Evolutionary conservation across 2,888 invertebrate genomes (phyloP).

Genomic region (Meghimatium bilineatum): DNA sequence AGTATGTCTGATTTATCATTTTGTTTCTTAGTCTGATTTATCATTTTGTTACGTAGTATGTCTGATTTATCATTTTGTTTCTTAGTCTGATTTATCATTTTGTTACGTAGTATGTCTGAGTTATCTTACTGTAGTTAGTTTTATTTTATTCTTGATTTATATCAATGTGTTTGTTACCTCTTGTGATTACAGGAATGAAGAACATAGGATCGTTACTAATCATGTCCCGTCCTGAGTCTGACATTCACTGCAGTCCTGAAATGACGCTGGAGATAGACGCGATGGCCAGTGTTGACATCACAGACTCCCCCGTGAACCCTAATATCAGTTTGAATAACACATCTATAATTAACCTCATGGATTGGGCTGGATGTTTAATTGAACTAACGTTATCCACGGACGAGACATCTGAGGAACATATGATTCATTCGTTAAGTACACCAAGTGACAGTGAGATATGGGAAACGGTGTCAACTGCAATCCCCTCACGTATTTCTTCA

Average conservation of each 20-base stretch:
- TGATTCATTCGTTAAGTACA: not conserved
- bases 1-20: no score
- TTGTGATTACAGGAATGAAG: slow-evolving; percentile 30
- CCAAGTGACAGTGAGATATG: not conserved
- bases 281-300: not conserved
- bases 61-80: no score
- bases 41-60: no score
- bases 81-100: no score
- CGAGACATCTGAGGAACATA: not conserved
- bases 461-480: not conserved
- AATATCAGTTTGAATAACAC: not conserved
- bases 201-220: not conserved
- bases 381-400: not conserved
- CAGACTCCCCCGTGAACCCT: not conserved
- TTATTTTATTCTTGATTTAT: not conserved
- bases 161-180: no score
- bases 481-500: no score
- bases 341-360: not conserved
- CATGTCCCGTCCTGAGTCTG: slow-evolving; percentile 19
- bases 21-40: no score
- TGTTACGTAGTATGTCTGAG: no score
- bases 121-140: not conserved
- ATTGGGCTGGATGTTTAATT: slow-evolving; percentile 10
- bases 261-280: not conserved
- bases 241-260: not conserved